Conservation (phyloP, 2,797 vertebrate species). For the Champsocephalus gunnari region DNA sequence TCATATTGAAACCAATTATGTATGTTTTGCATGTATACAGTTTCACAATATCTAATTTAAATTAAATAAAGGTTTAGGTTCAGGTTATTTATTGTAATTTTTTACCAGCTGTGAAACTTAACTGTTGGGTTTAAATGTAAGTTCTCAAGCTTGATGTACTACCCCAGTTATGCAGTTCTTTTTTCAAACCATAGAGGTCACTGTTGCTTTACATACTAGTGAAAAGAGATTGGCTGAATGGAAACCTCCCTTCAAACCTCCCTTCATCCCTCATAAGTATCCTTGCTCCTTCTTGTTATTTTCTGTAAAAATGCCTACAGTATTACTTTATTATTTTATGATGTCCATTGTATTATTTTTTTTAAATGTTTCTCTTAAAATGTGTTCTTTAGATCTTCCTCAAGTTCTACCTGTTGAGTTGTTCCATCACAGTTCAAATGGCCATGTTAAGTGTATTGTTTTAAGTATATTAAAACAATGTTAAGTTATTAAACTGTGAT, state of each 20-base stretch:
- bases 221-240: neutral
- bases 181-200: conserved; percentile 85
- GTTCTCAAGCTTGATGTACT: conserved; percentile 9
- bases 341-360: neutral
- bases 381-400: neutral
- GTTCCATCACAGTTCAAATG: neutral
- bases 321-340: conserved; percentile 10
- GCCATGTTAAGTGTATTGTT: neutral
- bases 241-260: conserved; percentile 38
- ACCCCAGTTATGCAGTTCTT: conserved; percentile 67
- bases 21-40: neutral
- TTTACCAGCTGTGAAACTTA: conserved; percentile 6
- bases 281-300: neutral
- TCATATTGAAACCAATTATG: neutral
- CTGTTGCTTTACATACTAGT: conserved; percentile 84
- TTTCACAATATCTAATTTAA: neutral
- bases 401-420: neutral
- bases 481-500: conserved; percentile 14
- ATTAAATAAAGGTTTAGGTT: too few relatives aligned
- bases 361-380: neutral
- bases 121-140: conserved; percentile 1
- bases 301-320: neutral
- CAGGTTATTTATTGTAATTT: neutral
- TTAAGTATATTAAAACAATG: neutral
- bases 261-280: neutral